These are phyloP conservation scores for Saccopteryx bilineata DNA, from an alignment of 2,113 vertebrate species.

Conservation along the genomic window DNA sequence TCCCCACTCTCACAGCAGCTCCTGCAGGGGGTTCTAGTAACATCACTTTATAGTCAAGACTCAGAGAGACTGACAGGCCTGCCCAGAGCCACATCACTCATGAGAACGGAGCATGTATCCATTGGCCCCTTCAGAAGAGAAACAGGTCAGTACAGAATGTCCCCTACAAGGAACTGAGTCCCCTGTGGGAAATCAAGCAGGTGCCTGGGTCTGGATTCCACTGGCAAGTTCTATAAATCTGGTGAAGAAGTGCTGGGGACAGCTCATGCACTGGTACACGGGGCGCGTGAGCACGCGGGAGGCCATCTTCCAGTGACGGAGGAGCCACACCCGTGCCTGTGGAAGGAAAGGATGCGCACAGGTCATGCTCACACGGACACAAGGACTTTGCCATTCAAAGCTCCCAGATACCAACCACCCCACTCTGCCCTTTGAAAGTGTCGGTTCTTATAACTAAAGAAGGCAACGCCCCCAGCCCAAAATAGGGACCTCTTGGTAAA, in stretches of 20 bases:
- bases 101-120: neutral
- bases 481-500: neutral
- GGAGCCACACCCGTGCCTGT: rapidly evolving
- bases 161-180: neutral
- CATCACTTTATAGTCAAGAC: neutral
- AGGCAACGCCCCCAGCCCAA: neutral
- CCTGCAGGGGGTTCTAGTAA: neutral
- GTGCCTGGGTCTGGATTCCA: neutral
- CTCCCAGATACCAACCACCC: neutral
- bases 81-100: rapidly evolving
- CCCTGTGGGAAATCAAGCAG: neutral
- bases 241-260: neutral
- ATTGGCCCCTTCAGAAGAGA: neutral
- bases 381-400: neutral
- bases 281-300: rapidly evolving
- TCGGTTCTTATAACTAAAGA: neutral
- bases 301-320: neutral
- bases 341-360: neutral
- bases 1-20: neutral
- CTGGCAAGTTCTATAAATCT: neutral
- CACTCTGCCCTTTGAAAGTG: neutral
- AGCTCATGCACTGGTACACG: rapidly evolving
- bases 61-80: neutral
- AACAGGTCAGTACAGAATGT: neutral
- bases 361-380: neutral